Evolutionary conservation across 2,113 vertebrate genomes (phyloP), one percentile per base, ranked within the genome.

Genomic region (Ceyx cyanopectus): DNA sequence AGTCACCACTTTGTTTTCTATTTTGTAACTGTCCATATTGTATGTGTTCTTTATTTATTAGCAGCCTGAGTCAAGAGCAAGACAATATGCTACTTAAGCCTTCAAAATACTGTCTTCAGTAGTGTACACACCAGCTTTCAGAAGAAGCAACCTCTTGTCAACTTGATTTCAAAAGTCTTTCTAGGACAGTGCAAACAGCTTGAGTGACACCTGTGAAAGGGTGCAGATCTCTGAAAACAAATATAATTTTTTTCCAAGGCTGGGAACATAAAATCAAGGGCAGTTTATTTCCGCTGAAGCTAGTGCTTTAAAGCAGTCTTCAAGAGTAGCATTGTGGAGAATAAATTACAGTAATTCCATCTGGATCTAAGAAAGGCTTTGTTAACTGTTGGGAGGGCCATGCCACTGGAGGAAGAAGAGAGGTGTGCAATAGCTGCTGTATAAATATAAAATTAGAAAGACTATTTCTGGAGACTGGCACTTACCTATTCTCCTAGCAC

Each of bases 261-360:
- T 8, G 8, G 65, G 23, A 70, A 46, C 23, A 34, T 56, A 73
- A 89, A 87, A 73, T 48, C 27, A 74, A 80, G 68, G 66, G 19
- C 56, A 21, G 20, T 66, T 48, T 16, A 75, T 54, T 92, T 80
- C 75, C 85, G 20, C n/a, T 69, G 37, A 51, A 85, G 41, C 14
- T 54, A 16, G 30, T 73, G 27, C 63, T 91, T 85, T 85, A 60
- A 85, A 75, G 8, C 7, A 23, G 30, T 50, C 51, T 91, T 85
- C 56, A 85, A n/a, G 68, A 18, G 63, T 61, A 85, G 14, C 54
- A 45, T 62, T 45, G 19, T 5, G 46, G 46, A 89, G 56, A 82
- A 80, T 85, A 92, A 89, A 94, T 77, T 37, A n/a, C 46, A 80
- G 56, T 54, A 82, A 69, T 85, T 85, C 41, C 27, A 37, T 58